Conservation (phyloP, 2,113 vertebrate genomes). For the Hucho hucho region DNA sequence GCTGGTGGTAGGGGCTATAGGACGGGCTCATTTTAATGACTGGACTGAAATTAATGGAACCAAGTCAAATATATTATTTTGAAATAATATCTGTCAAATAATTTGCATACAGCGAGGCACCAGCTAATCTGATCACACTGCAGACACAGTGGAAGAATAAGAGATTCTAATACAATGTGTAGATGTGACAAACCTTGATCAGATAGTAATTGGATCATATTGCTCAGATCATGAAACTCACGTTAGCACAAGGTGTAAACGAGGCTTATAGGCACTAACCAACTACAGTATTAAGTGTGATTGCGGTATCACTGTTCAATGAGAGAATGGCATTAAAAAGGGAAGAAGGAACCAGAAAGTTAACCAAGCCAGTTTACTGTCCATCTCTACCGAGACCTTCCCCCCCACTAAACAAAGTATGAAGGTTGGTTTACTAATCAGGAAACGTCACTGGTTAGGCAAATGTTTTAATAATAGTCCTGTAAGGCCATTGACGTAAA, state of each 20-base stretch:
- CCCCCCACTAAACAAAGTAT: background rate
- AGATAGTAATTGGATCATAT: too few species aligned
- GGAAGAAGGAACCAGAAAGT: background rate
- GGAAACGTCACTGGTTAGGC: background rate
- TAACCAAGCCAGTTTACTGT: background rate
- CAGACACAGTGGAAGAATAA: too few species aligned
- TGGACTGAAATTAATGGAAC: too few species aligned
- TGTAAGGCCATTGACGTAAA: background rate
- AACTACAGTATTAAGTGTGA: background rate
- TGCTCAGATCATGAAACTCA: too few species aligned
- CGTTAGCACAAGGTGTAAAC: too few species aligned
- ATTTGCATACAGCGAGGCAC: too few species aligned
- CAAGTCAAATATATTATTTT: background rate
- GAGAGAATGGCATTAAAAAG: background rate
- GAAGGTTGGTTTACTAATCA: background rate
- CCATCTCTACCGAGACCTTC: background rate
- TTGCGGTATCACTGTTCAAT: background rate
- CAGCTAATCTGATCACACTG: too few species aligned
- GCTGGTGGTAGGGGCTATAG: too few species aligned
- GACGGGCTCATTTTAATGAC: too few species aligned
- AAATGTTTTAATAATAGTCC: background rate
- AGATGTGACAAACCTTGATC: too few species aligned
- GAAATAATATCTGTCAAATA: background rate
- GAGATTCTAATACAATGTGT: too few species aligned
- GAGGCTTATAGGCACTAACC: background rate